A percentile compares a stretch with the other conserved stretches of the same genome.
Evolutionary conservation across 2,113 vertebrate species (phyloP).

Genomic region (Myrmecobius fasciatus): DNA sequence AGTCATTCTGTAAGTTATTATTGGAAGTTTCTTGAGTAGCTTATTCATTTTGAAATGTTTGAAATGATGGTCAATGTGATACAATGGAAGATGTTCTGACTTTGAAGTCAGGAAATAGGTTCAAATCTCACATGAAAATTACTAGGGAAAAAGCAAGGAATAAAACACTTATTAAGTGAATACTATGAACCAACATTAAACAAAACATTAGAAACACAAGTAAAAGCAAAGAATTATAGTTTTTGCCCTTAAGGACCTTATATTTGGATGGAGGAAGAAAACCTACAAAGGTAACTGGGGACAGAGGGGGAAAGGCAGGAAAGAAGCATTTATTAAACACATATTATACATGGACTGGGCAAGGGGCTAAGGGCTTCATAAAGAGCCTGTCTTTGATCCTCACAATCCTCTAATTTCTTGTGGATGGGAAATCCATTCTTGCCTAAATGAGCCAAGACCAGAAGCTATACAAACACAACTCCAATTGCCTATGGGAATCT

Average conservation of each 20-base stretch:
- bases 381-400: neutral
- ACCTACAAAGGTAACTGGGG: neutral
- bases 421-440: neutral
- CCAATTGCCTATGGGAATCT: neutral
- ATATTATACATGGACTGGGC: too few species aligned
- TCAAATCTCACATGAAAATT: neutral
- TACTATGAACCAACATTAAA: neutral
- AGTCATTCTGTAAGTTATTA: neutral
- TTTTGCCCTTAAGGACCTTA: neutral
- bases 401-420: neutral
- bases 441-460: neutral
- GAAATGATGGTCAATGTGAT: neutral
- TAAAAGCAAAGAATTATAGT: neutral
- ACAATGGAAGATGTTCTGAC: neutral
- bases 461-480: neutral
- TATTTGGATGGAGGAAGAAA: neutral
- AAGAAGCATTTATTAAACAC: neutral
- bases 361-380: neutral
- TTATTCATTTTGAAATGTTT: neutral
- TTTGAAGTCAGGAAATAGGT: neutral
- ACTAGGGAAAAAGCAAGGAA: neutral
- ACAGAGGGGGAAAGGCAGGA: neutral
- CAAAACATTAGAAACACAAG: neutral
- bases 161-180: neutral
- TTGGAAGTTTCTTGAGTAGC: neutral